A percentile compares a stretch with the other conserved stretches of the same genome.
phyloP scores from a whole-genome alignment of 1,140 invertebrate genomes.

The Theocolax elegans region DNA sequence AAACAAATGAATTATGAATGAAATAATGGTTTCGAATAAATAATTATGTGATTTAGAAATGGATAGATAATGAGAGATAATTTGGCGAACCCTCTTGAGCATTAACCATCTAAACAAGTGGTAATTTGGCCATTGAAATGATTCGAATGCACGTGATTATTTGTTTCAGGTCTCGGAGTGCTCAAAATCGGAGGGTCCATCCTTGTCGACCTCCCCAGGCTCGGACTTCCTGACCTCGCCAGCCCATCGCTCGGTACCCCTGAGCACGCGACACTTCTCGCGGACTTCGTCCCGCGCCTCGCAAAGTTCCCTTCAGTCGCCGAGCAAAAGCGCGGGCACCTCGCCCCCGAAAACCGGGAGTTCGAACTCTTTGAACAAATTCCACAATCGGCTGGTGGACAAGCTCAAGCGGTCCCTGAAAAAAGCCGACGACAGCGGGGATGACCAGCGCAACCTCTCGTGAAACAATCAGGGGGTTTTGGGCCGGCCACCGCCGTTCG shows the following conservation, averaged over 20 bases:
- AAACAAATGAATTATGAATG: too few species aligned
- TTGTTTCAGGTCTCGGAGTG: slow-evolving; percentile 74
- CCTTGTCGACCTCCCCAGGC: slow-evolving; percentile 78
- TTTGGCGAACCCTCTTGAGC: too few species aligned
- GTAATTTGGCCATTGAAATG: too few species aligned
- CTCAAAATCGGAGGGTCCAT: slow-evolving; percentile 80
- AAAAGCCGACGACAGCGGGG: slow-evolving; percentile 72
- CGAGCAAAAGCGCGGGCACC: slow-evolving; percentile 71
- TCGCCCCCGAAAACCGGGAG: slow-evolving; percentile 71
- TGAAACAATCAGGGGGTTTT: slow-evolving; percentile 65
- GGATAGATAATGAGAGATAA: too few species aligned
- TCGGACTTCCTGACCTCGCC: slow-evolving; percentile 73
- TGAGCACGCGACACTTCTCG: slow-evolving; percentile 71
- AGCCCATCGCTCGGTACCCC: slow-evolving; percentile 74
- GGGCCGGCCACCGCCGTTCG: slow-evolving; percentile 58
- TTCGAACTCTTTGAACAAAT: slow-evolving; percentile 80
- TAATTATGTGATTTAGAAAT: too few species aligned
- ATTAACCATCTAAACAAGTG: too few species aligned
- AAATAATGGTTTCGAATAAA: too few species aligned
- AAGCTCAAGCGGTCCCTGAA: slow-evolving; percentile 82
- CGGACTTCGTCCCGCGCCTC: slow-evolving; percentile 72
- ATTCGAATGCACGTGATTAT: too few species aligned
- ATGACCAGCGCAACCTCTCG: slow-evolving; percentile 66
- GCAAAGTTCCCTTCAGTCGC: slow-evolving; percentile 73
- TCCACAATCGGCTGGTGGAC: slow-evolving; percentile 85